phyloP scores from a whole-genome alignment of 2,888 invertebrate species.

The Tetragnatha montana region DNA sequence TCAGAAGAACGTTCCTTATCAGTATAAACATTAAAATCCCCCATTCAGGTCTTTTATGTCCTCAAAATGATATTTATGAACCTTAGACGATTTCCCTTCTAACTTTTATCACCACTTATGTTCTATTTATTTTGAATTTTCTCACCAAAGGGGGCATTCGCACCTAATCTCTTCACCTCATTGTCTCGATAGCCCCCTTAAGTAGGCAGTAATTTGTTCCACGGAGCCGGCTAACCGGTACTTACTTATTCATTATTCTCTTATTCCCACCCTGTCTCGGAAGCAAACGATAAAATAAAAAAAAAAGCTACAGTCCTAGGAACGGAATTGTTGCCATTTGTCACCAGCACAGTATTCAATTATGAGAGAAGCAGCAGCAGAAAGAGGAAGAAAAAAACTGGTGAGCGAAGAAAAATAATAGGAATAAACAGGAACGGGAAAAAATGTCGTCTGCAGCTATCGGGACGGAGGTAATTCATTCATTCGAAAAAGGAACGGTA shows the following conservation, averaged over 20 bases:
- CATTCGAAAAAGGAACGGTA: constrained; percentile 53
- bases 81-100: background rate
- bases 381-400: constrained; percentile 6
- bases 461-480: constrained; percentile 56
- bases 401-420: constrained; percentile 10
- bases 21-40: background rate
- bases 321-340: constrained; percentile 49
- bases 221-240: constrained; percentile 9
- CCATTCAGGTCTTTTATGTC: background rate
- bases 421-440: constrained; percentile 28
- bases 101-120: background rate
- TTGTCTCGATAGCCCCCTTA: background rate
- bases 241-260: constrained; percentile 29
- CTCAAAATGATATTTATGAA: background rate
- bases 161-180: background rate
- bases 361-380: constrained; percentile 36
- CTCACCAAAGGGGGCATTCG: background rate
- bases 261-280: background rate
- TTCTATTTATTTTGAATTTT: background rate
- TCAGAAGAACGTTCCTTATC: background rate
- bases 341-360: constrained; percentile 46
- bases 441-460: constrained; percentile 35
- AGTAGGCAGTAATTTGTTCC: constrained; percentile 35
- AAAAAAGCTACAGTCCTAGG: background rate
- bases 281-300: constrained; percentile 21